Percentiles rank a stretch among this genome's conserved stretches.
Evolutionary conservation across 2,797 vertebrate genomes (phyloP).

Genomic region (Podargus strigoides): DNA sequence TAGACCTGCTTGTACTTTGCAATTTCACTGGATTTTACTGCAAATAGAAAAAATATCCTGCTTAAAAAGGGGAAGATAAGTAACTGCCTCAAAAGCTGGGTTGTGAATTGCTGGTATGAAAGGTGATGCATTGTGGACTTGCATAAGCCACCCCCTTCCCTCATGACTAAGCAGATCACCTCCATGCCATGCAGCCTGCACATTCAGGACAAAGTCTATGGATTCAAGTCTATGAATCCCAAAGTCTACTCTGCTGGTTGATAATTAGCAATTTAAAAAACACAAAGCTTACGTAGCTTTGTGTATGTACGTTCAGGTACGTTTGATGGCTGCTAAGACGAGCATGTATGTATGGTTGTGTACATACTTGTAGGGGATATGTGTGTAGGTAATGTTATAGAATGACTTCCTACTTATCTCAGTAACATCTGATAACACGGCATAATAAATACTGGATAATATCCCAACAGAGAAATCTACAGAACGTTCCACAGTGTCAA

Average conservation of each 20-base stretch:
- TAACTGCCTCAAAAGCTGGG: neutral
- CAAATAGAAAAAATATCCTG: neutral
- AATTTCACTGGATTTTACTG: neutral
- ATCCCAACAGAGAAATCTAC: neutral
- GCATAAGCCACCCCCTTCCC: slow-evolving; percentile 1
- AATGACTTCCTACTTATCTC: neutral
- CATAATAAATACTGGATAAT: neutral
- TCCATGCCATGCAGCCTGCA: slow-evolving; percentile 35
- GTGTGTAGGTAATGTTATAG: neutral
- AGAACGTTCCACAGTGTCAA: accelerated
- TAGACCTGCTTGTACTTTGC: neutral
- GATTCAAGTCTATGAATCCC: slow-evolving; percentile 58
- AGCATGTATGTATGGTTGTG: neutral
- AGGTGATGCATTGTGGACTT: slow-evolving; percentile 35
- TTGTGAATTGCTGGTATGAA: neutral
- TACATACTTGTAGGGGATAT: neutral
- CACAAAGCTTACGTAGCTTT: neutral
- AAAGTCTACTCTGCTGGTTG: slow-evolving; percentile 63
- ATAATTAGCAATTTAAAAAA: slow-evolving; percentile 61
- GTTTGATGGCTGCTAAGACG: neutral
- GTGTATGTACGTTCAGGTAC: neutral
- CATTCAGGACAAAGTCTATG: slow-evolving; percentile 64
- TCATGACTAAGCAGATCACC: slow-evolving; percentile 60
- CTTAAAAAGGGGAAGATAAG: neutral
- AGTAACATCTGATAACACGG: neutral